These are phyloP conservation scores for Drosophila insularis DNA, from an alignment of 1,140 invertebrate genomes.

Conservation along the genomic window DNA sequence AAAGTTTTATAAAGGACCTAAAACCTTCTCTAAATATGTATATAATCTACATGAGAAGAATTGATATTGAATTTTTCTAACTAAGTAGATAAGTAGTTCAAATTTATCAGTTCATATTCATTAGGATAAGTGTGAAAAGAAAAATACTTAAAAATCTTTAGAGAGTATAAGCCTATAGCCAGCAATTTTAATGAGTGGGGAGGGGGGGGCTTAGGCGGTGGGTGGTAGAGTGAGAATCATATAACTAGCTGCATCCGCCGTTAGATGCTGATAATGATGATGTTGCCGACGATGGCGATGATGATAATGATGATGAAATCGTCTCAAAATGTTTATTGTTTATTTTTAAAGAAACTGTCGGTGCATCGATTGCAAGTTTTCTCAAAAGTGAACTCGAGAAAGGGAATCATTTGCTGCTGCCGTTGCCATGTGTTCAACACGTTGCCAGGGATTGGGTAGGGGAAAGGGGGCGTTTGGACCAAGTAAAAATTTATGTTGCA, in stretches of 20 bases:
- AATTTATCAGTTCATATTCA: no score
- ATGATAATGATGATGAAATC: slow-evolving; percentile 51
- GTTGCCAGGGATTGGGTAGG: neutral
- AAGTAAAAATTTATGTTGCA: slow-evolving; percentile 68
- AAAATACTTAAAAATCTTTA: neutral
- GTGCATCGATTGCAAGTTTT: slow-evolving; percentile 22
- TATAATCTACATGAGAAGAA: no score
- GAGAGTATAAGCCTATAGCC: neutral
- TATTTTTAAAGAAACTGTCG: slow-evolving; percentile 42
- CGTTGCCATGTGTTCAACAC: slow-evolving; percentile 41
- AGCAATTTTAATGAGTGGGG: slow-evolving; percentile 6
- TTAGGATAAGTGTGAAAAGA: no score
- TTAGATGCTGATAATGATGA: slow-evolving; percentile 22
- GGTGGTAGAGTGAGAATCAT: neutral
- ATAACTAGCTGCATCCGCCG: neutral
- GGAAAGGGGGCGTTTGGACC: slow-evolving; percentile 24
- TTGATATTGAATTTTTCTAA: no score
- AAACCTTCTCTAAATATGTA: no score
- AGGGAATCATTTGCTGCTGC: slow-evolving; percentile 29
- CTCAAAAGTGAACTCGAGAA: slow-evolving; percentile 10
- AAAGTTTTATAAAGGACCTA: no score
- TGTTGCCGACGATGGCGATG: neutral
- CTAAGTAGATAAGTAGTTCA: no score
- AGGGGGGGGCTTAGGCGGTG: no score
- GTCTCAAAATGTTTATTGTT: slow-evolving; percentile 70